Conservation (phyloP, 2,113 vertebrate species). For the Xenopus borealis region DNA sequence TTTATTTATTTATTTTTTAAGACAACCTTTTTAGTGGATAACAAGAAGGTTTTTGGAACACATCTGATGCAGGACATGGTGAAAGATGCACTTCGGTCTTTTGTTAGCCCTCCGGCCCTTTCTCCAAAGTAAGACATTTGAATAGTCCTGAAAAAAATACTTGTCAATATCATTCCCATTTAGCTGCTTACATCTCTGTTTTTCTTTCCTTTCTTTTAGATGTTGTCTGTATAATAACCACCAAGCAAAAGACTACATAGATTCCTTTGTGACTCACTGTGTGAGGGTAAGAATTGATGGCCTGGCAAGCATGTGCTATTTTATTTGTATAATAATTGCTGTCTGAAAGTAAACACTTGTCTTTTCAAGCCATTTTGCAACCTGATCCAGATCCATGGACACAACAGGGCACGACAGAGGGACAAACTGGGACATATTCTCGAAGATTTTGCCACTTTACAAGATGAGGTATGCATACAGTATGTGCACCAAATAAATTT, state of each 20-base stretch:
- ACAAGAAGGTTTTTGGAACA: conserved; percentile 95
- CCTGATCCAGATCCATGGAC: conserved; percentile 96
- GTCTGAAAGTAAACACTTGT: background rate
- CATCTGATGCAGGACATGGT: conserved; percentile 99
- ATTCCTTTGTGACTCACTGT: conserved; percentile 96
- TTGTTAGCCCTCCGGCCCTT: conserved; percentile 95
- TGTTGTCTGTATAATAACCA: conserved; percentile 97
- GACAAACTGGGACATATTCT: conserved; percentile 97
- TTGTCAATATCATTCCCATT: background rate
- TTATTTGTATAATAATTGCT: background rate
- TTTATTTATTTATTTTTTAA: conserved; percentile 56
- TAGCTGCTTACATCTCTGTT: background rate
- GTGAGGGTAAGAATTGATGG: conserved; percentile 75
- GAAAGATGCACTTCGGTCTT: conserved; percentile 92
- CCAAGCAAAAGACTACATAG: conserved; percentile 97
- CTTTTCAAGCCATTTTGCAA: conserved; percentile 90
- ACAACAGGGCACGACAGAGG: conserved; percentile 94
- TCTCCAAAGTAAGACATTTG: conserved; percentile 87
- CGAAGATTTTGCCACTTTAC: conserved; percentile 95
- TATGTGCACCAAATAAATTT: background rate
- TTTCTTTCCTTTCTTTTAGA: conserved; percentile 60
- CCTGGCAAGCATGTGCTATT: background rate
- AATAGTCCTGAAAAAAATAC: accelerated
- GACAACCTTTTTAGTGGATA: conserved; percentile 96
- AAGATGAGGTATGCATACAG: conserved; percentile 89